Percentiles rank a stretch among this genome's conserved stretches.
Conservation (phyloP, 2,113 vertebrate species). For the Pseudonaja textilis region DNA sequence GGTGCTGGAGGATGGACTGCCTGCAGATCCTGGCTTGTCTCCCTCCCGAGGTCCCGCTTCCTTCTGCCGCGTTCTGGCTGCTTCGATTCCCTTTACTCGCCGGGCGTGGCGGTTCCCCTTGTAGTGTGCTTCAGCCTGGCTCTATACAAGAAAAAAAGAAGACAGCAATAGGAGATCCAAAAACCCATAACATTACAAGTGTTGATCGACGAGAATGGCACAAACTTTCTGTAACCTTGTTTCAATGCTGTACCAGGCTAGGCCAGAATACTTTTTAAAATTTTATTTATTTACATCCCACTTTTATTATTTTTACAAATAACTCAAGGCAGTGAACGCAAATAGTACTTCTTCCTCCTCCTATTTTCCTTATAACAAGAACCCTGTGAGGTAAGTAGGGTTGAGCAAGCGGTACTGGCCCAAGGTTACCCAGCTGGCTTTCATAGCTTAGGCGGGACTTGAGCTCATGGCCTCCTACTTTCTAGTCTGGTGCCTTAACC, state of each 20-base stretch:
- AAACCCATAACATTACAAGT: neutral
- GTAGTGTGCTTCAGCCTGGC: constrained; percentile 93
- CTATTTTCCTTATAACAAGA: no score
- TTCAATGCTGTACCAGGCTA: neutral
- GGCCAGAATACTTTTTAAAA: neutral
- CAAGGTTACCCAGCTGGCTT: neutral
- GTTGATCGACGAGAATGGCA: neutral
- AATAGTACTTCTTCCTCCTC: no score
- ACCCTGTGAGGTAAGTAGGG: no score
- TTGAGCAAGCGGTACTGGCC: neutral
- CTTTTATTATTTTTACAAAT: no score
- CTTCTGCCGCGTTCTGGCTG: constrained; percentile 82
- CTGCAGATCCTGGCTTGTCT: constrained; percentile 70
- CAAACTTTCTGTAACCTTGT: neutral
- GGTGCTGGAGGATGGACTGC: constrained; percentile 67
- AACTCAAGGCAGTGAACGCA: no score
- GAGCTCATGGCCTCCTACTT: neutral
- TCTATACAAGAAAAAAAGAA: constrained; percentile 64
- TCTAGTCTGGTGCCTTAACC: neutral
- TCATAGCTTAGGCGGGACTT: neutral
- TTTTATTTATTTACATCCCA: no score
- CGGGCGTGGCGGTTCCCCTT: constrained; percentile 92
- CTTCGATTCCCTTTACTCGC: constrained; percentile 91
- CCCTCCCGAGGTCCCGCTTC: constrained; percentile 61
- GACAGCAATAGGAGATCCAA: neutral